Evolutionary conservation across 1,140 invertebrate genomes (phyloP), one percentile per base, ranked within the genome.

Genomic region (Spodoptera frugiperda): DNA sequence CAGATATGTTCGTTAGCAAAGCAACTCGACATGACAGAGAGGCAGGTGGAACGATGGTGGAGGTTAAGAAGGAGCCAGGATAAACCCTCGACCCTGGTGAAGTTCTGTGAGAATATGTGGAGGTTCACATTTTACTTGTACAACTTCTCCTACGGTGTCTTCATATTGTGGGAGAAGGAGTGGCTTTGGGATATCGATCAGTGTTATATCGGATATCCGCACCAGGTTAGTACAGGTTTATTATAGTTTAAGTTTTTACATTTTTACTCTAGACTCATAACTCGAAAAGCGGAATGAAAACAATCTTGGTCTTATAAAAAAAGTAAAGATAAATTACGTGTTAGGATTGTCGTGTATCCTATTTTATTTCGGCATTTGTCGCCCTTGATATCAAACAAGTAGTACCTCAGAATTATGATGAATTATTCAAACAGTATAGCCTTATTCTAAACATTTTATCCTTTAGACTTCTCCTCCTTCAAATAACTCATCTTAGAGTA

Each of bases 151-250:
- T 99, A 97, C 94, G 98, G 98, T 14, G 81, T 98, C 30, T 95
- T 96, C 84, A 95, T 97, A 77, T 94, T 99, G 33, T 99, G 98
- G 98, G 96, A 98, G 91, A 99, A 99, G 94, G 95, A 96, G 12
- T 99, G 98, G 98, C 95, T 99, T 79, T 99, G 97, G 98, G 96
- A 99, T 86, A 98, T 99, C 59, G 97, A 97, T 57, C 89, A 98
- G 83, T 99, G 98, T 91, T 99, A 98, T 95, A 97, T 97, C 88
- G 96, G 96, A 70, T 97, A 97, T 90, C 95, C 95, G 1, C 95
- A 96, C 90, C 96, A 96, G 93, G 96, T 96, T 70, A 86, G 85
- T 87, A 44, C 30, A 19, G 14, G 4, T 53, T 19, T 9, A n/a
- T 10, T 9, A 9, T 15, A 4, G 15, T 3, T 51, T 14, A 51